Conservation (phyloP, 2,113 vertebrate species). For the Craseonycteris thonglongyai region DNA sequence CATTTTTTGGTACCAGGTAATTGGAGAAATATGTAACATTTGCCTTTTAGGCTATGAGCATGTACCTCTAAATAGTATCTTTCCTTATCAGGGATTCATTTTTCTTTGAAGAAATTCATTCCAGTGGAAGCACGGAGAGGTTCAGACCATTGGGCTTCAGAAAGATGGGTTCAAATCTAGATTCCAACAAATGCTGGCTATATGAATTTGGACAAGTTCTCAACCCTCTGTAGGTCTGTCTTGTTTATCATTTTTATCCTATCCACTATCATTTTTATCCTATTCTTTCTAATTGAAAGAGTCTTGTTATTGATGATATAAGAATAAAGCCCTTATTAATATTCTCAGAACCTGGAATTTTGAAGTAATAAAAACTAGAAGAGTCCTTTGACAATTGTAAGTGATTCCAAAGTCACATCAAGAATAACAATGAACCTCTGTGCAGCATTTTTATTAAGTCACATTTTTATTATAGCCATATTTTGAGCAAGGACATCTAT, state of each 20-base stretch:
- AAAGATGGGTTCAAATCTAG: not conserved
- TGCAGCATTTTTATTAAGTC: not conserved
- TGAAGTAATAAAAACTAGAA: constrained; percentile 43
- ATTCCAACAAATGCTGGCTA: not conserved
- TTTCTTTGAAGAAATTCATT: not conserved
- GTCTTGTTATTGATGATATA: not conserved
- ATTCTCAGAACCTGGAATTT: constrained; percentile 38
- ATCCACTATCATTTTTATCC: not conserved
- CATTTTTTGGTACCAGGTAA: not conserved
- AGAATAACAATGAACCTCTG: constrained; percentile 16
- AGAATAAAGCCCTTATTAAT: constrained; percentile 33
- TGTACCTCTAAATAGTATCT: not conserved
- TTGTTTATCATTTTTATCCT: not conserved
- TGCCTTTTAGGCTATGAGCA: not conserved
- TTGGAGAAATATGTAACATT: not conserved
- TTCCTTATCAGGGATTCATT: not conserved
- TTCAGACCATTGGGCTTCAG: not conserved
- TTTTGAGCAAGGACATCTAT: constrained; percentile 29
- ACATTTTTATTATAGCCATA: constrained; percentile 46
- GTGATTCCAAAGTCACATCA: not conserved
- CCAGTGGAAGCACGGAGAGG: not conserved
- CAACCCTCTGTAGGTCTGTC: not conserved
- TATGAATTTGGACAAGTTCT: not conserved
- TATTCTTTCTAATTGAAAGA: constrained; percentile 14
- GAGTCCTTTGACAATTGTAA: constrained; percentile 27